phyloP scores from a whole-genome alignment of 92 coral and sea anemone species.

The Phenganax marumi region DNA sequence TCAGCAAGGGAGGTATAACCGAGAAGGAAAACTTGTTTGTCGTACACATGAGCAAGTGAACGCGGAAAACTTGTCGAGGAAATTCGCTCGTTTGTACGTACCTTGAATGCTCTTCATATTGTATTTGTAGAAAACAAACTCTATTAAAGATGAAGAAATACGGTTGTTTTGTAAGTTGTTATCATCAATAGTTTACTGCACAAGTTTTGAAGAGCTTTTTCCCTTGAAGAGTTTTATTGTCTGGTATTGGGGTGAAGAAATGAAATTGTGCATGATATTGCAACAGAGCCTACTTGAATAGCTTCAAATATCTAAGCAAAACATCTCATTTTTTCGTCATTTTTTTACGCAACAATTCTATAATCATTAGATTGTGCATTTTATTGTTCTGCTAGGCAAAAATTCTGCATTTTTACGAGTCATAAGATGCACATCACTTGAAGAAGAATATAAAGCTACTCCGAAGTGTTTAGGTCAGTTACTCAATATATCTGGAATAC shows the following conservation, averaged over 20 bases:
- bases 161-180: conserved; percentile 88
- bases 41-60: background rate
- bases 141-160: conserved; percentile 77
- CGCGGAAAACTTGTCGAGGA: background rate
- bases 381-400: conserved; percentile 61
- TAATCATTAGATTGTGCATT: background rate
- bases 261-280: no score
- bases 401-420: conserved; percentile 82
- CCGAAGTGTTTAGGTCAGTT: conserved; percentile 26
- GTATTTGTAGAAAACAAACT: conserved; percentile 63
- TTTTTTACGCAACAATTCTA: no score
- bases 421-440: conserved; percentile 76
- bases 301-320: no score
- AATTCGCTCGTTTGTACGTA: background rate
- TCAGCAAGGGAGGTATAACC: no score
- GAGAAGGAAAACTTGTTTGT: no score
- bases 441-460: conserved; percentile 71
- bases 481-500: background rate
- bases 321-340: no score
- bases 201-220: background rate
- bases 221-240: no score
- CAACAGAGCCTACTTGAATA: no score
- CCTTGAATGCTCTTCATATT: background rate
- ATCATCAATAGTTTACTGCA: background rate
- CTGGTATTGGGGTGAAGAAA: no score